Evolutionary conservation across 53 echinoderm and acorn worm species (phyloP).

Genomic region (Zoroaster sp.): DNA sequence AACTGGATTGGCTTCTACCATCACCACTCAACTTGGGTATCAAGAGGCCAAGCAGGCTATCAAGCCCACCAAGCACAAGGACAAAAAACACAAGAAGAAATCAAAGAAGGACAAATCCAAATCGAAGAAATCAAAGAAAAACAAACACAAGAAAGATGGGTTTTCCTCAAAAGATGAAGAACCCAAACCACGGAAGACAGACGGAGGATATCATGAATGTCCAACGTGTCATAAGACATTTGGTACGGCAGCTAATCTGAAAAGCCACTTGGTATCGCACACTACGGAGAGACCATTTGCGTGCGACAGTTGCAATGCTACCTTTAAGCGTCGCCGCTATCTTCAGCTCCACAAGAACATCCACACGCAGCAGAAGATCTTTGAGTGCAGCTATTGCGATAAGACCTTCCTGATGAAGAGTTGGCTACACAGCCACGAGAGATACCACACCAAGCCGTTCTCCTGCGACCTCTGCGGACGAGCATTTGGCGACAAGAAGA

Average conservation of each 20-base stretch:
- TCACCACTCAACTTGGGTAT: slow-evolving; percentile 36
- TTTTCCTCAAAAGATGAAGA: neutral
- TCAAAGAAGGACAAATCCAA: slow-evolving; percentile 21
- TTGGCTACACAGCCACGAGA: slow-evolving; percentile 49
- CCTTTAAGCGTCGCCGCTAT: slow-evolving; percentile 42
- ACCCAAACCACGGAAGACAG: slow-evolving; percentile 37
- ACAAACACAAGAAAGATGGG: neutral
- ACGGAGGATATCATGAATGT: slow-evolving; percentile 44
- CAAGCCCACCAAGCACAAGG: neutral
- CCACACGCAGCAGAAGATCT: slow-evolving; percentile 47
- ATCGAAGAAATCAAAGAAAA: neutral
- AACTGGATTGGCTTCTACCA: slow-evolving; percentile 28
- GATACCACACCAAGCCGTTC: slow-evolving; percentile 49
- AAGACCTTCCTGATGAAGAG: slow-evolving; percentile 58
- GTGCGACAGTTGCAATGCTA: slow-evolving; percentile 22
- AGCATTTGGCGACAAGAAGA: slow-evolving; percentile 46
- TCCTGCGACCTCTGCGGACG: slow-evolving; percentile 41
- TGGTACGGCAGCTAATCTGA: slow-evolving; percentile 38
- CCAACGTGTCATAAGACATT: slow-evolving; percentile 47
- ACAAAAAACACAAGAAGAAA: slow-evolving; percentile 46
- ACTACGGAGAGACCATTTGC: slow-evolving; percentile 39
- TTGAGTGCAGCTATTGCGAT: slow-evolving; percentile 58
- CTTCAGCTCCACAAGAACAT: slow-evolving; percentile 49
- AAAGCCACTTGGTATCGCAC: slow-evolving; percentile 43
- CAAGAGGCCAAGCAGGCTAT: slow-evolving; percentile 21